phyloP scores from a whole-genome alignment of 92 coral and sea anemone species.

The Montipora capitata region DNA sequence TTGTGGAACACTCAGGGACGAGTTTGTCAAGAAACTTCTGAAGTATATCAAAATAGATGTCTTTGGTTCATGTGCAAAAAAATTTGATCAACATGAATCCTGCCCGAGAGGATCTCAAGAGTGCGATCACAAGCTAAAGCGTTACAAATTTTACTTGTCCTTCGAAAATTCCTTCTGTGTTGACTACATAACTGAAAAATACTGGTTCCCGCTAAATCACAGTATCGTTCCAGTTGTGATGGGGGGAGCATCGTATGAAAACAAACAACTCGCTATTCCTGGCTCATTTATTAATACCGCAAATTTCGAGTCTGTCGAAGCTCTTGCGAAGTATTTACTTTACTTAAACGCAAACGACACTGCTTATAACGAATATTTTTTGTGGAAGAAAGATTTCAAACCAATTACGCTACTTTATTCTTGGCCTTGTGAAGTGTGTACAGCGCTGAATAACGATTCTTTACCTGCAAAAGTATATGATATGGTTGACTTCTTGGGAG shows the following conservation, averaged over 20 bases:
- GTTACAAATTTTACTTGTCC: not conserved
- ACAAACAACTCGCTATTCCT: slow-evolving; percentile 36
- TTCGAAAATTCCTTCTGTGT: slow-evolving; percentile 21
- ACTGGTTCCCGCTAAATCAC: slow-evolving; percentile 11
- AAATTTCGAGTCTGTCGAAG: slow-evolving; percentile 60
- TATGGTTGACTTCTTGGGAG: too few species aligned
- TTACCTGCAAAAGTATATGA: too few species aligned
- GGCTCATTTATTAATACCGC: slow-evolving; percentile 74
- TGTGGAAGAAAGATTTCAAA: slow-evolving; percentile 44
- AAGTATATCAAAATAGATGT: slow-evolving; percentile 64
- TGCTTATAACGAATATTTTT: slow-evolving; percentile 70
- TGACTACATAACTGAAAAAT: slow-evolving; percentile 46
- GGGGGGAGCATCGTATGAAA: too few species aligned
- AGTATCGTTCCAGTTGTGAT: too few species aligned
- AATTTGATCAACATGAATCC: slow-evolving; percentile 23
- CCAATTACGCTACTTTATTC: too few species aligned
- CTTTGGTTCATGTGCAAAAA: not conserved
- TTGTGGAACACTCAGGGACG: slow-evolving; percentile 37
- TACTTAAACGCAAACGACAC: slow-evolving; percentile 71
- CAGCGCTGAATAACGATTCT: too few species aligned
- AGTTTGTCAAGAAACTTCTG: slow-evolving; percentile 53
- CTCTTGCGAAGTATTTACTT: slow-evolving; percentile 57
- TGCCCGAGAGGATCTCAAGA: not conserved
- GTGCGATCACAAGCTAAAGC: slow-evolving; percentile 42
- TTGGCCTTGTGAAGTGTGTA: too few species aligned